Conservation (phyloP, 2,888 invertebrate species). For the Gonocerus acuteangulatus region DNA sequence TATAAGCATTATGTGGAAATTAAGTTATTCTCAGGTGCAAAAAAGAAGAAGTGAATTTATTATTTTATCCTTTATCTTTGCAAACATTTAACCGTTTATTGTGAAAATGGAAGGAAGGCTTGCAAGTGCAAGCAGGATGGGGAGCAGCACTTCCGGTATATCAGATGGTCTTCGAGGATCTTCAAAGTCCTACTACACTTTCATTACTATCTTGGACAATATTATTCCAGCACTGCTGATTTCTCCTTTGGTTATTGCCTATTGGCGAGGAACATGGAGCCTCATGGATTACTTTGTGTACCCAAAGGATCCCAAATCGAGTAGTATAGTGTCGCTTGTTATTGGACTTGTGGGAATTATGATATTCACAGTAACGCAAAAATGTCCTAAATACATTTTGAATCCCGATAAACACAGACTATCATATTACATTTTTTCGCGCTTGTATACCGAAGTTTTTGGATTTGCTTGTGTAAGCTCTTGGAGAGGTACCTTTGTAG, state of each 20-base stretch:
- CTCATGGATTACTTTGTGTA: conserved; percentile 65
- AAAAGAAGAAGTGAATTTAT: too few relatives aligned
- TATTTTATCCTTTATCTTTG: too few relatives aligned
- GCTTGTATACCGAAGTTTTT: conserved; percentile 66
- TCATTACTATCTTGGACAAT: conserved; percentile 63
- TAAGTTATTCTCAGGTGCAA: too few relatives aligned
- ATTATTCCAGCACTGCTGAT: conserved; percentile 64
- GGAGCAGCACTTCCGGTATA: conserved; percentile 60
- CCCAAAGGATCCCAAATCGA: conserved; percentile 53
- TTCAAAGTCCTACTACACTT: conserved; percentile 48
- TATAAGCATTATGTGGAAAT: too few relatives aligned
- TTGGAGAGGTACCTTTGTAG: conserved; percentile 78
- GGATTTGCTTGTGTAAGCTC: conserved; percentile 77
- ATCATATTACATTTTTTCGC: conserved; percentile 60
- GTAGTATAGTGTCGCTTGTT: conserved; percentile 59
- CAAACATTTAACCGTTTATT: too few relatives aligned
- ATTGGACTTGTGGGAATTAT: conserved; percentile 66
- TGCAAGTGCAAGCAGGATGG: conserved; percentile 45
- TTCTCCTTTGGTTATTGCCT: conserved; percentile 72
- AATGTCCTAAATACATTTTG: conserved; percentile 51
- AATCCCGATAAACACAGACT: conserved; percentile 62
- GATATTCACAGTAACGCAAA: conserved; percentile 60
- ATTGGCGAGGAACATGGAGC: conserved; percentile 82
- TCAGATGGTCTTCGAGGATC: conserved; percentile 54
- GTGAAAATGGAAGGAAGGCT: too few relatives aligned